Percentiles rank a stretch among this genome's conserved stretches.
phyloP scores from a whole-genome alignment of 2,888 invertebrate species.

The Agonum fuliginosum region DNA sequence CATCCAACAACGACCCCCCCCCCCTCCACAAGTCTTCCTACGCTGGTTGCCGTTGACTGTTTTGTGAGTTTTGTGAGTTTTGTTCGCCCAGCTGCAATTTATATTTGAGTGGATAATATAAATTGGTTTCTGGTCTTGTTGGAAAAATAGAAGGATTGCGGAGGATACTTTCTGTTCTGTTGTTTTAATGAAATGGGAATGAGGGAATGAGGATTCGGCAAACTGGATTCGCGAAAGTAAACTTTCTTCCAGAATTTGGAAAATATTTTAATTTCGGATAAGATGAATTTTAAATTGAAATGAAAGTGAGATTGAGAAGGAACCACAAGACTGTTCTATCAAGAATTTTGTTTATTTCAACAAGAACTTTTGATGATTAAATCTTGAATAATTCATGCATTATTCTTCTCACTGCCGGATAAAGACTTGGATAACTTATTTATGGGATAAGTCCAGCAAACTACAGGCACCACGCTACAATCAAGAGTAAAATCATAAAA shows the following conservation, averaged over 20 bases:
- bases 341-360: no score
- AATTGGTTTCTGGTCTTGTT: slow-evolving; percentile 28
- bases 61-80: slow-evolving; percentile 20
- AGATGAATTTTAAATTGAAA: slow-evolving; percentile 11
- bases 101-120: slow-evolving; percentile 39
- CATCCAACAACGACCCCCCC: neutral
- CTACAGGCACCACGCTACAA: no score
- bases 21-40: no score
- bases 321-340: no score
- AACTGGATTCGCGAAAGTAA: neutral
- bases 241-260: slow-evolving; percentile 10
- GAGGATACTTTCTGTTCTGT: slow-evolving; percentile 8
- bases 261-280: neutral
- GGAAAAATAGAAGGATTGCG: slow-evolving; percentile 29
- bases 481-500: no score
- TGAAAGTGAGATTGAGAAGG: neutral
- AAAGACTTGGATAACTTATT: no score
- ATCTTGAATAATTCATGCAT: no score
- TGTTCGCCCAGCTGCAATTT: slow-evolving; percentile 24
- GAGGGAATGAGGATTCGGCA: neutral
- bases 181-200: slow-evolving; percentile 34
- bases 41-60: slow-evolving; percentile 10
- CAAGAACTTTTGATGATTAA: no score
- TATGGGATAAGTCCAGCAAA: no score
- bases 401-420: no score